Percentiles rank a stretch among this genome's conserved stretches.
These are phyloP conservation scores for Resseliella maxima DNA, from an alignment of 2,888 invertebrate species.

Conservation along the genomic window DNA sequence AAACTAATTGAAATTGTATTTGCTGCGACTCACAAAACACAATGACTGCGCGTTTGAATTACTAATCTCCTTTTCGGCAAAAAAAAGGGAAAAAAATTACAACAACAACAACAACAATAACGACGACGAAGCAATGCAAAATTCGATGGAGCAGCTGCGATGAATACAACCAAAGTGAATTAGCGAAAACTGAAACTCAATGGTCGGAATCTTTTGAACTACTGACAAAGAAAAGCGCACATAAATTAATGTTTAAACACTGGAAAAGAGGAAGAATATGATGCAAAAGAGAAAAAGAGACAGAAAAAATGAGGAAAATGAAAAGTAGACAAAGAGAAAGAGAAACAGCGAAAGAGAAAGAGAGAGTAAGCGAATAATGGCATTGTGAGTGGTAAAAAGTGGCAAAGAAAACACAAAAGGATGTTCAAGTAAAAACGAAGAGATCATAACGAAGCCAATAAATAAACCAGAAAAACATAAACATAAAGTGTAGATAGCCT, in stretches of 20 bases:
- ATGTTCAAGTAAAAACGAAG: neutral
- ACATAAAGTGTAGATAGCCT: conserved; percentile 2
- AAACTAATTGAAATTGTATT: conserved; percentile 36
- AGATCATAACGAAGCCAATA: conserved; percentile 46
- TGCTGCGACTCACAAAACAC: neutral
- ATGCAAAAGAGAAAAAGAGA: neutral
- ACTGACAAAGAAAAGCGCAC: neutral
- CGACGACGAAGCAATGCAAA: neutral
- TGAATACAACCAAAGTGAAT: conserved; percentile 16
- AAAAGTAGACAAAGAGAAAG: no score
- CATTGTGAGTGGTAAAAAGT: no score
- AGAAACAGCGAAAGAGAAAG: no score
- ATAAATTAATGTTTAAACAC: conserved; percentile 10
- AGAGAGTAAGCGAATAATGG: no score
- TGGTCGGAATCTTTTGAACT: neutral
- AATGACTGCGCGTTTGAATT: neutral
- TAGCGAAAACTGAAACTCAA: neutral
- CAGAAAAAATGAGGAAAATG: no score
- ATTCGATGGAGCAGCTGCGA: conserved; percentile 22
- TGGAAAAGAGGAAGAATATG: neutral
- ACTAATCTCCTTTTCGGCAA: neutral
- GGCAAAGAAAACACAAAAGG: neutral
- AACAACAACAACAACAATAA: neutral
- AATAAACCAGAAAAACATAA: conserved; percentile 45
- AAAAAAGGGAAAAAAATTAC: neutral